Conservation (phyloP, 1,140 invertebrate genomes). For the Venturia canescens region DNA sequence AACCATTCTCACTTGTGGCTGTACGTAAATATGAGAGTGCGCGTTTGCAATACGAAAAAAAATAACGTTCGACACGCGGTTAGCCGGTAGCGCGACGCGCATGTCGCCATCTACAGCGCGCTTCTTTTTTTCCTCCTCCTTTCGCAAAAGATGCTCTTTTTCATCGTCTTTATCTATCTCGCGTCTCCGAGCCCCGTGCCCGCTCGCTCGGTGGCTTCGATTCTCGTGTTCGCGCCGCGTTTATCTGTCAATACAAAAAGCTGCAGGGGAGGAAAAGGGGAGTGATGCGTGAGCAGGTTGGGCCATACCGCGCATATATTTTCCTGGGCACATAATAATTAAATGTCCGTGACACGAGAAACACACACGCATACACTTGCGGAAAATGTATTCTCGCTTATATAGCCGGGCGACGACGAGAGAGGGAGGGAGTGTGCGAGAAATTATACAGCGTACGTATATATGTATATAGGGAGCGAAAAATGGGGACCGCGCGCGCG, state of each 20-base stretch:
- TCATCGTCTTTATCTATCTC: conserved; percentile 32
- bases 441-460: conserved; percentile 7
- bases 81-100: conserved; percentile 15
- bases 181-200: background rate
- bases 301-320: background rate
- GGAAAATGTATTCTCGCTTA: background rate
- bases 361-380: background rate
- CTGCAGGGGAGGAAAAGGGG: background rate
- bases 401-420: conserved; percentile 30
- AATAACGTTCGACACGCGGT: conserved; percentile 7
- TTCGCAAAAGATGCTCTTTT: background rate
- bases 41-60: background rate
- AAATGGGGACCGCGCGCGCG: background rate
- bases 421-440: background rate
- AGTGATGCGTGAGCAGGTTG: background rate
- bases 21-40: too few relatives aligned
- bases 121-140: background rate
- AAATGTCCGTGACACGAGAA: too few relatives aligned
- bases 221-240: background rate
- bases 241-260: background rate
- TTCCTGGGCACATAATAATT: background rate
- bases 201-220: background rate
- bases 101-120: conserved; percentile 14
- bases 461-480: background rate
- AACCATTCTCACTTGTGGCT: background rate